These are phyloP conservation scores for Actias luna DNA, from an alignment of 2,888 invertebrate species.

Conservation along the genomic window DNA sequence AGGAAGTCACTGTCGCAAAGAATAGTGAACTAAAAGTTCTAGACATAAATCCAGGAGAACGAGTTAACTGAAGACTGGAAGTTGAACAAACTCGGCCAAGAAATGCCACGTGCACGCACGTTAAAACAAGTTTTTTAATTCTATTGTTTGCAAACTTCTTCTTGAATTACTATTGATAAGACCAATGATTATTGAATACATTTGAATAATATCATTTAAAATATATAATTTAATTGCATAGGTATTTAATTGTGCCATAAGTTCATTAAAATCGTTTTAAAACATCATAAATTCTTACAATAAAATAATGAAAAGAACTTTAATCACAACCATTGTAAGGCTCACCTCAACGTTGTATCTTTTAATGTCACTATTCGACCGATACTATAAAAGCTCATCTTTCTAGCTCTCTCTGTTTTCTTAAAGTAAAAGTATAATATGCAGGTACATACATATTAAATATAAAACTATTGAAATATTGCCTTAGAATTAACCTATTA, in stretches of 20 bases:
- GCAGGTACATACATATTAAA: neutral
- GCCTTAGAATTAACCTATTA: neutral
- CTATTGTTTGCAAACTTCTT: constrained; percentile 17
- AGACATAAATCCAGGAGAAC: constrained; percentile 64
- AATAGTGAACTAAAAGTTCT: constrained; percentile 61
- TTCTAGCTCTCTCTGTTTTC: neutral
- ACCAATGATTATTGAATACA: too few relatives aligned
- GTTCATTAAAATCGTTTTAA: too few relatives aligned
- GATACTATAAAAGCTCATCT: neutral
- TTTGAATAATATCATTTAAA: neutral
- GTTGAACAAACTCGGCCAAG: constrained; percentile 66
- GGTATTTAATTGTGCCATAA: too few relatives aligned
- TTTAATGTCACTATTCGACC: constrained; percentile 37
- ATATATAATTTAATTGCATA: neutral
- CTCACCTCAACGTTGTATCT: neutral
- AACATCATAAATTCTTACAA: neutral
- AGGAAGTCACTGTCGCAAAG: constrained; percentile 63
- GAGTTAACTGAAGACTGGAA: constrained; percentile 66
- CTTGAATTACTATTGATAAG: neutral
- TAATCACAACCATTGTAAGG: neutral
- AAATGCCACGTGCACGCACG: constrained; percentile 46
- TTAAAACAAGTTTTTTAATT: constrained; percentile 25
- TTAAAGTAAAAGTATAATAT: neutral
- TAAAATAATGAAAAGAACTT: neutral
- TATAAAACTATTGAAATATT: neutral